Evolutionary conservation across 2,888 invertebrate species (phyloP).

Genomic region (Polietes domitor): DNA sequence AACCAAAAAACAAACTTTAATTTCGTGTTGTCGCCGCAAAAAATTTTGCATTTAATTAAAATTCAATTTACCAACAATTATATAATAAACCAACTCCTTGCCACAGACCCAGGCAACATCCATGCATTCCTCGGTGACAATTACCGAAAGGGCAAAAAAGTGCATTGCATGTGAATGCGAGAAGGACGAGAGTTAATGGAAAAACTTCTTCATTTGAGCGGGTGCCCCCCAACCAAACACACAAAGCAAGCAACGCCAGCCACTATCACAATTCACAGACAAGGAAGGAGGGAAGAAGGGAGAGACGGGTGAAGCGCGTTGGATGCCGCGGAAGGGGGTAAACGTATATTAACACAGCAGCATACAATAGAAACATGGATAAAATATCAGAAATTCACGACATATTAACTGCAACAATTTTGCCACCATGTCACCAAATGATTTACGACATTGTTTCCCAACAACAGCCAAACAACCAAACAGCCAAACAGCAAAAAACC

Average conservation of each 20-base stretch:
- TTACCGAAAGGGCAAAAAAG: background rate
- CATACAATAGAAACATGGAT: slow-evolving; percentile 55
- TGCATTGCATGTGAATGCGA: background rate
- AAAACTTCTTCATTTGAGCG: slow-evolving; percentile 27
- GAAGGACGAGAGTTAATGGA: slow-evolving; percentile 30
- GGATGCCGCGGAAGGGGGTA: background rate
- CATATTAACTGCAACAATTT: slow-evolving; percentile 71
- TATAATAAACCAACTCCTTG: slow-evolving; percentile 38
- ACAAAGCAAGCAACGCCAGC: background rate
- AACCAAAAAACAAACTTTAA: slow-evolving; percentile 20
- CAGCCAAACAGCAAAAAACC: slow-evolving; percentile 7
- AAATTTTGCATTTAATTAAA: slow-evolving; percentile 44
- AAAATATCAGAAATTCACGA: slow-evolving; percentile 66
- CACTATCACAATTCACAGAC: background rate
- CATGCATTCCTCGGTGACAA: slow-evolving; percentile 16
- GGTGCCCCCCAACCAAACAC: too few species aligned
- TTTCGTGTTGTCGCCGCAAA: background rate
- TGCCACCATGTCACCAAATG: slow-evolving; percentile 70
- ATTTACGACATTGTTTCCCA: slow-evolving; percentile 67
- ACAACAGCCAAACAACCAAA: slow-evolving; percentile 50
- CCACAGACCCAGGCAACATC: background rate
- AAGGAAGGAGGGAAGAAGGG: background rate
- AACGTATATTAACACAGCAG: slow-evolving; percentile 34
- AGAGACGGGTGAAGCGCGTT: background rate
- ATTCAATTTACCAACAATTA: slow-evolving; percentile 53